Percentiles rank a stretch among this genome's conserved stretches.
These are phyloP conservation scores for Panulirus ornatus DNA, from an alignment of 1,140 invertebrate species.

Conservation along the genomic window DNA sequence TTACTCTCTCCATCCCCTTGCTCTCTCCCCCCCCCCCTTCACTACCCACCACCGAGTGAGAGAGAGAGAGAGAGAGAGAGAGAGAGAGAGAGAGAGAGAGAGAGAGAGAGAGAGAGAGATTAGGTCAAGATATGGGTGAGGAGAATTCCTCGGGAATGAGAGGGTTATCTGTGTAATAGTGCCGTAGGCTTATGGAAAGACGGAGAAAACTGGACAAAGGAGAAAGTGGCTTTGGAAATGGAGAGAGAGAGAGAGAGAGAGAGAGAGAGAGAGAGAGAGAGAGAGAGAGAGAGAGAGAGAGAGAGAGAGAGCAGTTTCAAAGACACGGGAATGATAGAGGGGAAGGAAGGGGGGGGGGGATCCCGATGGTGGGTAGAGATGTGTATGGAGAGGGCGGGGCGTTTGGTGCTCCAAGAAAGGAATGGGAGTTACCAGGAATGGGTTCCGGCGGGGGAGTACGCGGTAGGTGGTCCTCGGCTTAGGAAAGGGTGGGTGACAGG, in stretches of 20 bases:
- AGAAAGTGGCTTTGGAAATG: too few relatives aligned
- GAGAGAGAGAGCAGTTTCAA: not conserved
- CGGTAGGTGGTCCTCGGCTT: too few relatives aligned
- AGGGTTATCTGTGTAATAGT: too few relatives aligned
- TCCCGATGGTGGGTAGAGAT: too few relatives aligned
- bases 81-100: not conserved
- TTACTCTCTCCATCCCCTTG: too few relatives aligned
- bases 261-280: not conserved
- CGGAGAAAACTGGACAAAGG: too few relatives aligned
- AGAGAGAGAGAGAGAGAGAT: not conserved
- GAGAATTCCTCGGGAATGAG: too few relatives aligned
- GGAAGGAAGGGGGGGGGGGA: not conserved
- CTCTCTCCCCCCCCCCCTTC: too few relatives aligned
- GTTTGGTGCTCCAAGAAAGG: not conserved
- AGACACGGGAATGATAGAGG: not conserved
- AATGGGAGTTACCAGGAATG: not conserved
- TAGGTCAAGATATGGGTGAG: too few relatives aligned
- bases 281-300: not conserved
- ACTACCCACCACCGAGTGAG: too few relatives aligned
- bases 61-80: not conserved
- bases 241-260: not conserved
- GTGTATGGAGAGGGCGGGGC: too few relatives aligned
- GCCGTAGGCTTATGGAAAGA: too few relatives aligned
- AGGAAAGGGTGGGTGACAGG: not conserved
- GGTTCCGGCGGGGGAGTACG: not conserved